Conservation (phyloP, 2,888 invertebrate genomes). For the Pyralis farinalis region DNA sequence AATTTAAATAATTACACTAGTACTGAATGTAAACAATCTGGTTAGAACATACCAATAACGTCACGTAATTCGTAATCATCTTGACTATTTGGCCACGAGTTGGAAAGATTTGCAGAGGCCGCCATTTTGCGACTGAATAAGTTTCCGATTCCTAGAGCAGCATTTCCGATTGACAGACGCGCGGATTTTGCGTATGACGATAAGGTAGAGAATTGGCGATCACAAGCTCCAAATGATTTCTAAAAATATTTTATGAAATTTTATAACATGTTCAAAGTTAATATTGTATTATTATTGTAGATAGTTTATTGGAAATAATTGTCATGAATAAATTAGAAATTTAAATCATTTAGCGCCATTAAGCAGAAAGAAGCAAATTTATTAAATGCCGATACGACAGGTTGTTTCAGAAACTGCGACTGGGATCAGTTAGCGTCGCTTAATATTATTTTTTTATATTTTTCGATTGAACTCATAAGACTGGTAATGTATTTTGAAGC, state of each 20-base stretch:
- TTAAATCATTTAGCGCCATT: too few relatives aligned
- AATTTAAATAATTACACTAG: conserved; percentile 4
- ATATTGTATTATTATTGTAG: too few relatives aligned
- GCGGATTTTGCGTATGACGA: conserved; percentile 65
- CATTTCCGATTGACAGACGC: conserved; percentile 45
- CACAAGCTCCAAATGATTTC: conserved; percentile 53
- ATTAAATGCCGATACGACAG: too few relatives aligned
- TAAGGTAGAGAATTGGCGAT: conserved; percentile 44
- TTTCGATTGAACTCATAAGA: too few relatives aligned
- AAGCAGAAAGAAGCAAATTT: too few relatives aligned
- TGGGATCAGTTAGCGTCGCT: too few relatives aligned
- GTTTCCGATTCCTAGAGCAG: conserved; percentile 45
- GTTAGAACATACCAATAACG: conserved; percentile 89
- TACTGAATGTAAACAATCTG: not conserved
- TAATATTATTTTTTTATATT: too few relatives aligned
- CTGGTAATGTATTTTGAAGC: too few relatives aligned
- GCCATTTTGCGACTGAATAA: conserved; percentile 70
- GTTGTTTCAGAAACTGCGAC: too few relatives aligned
- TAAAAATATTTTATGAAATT: conserved; percentile 20
- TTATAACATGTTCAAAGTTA: too few relatives aligned
- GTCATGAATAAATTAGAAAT: too few relatives aligned
- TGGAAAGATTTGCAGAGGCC: conserved; percentile 51
- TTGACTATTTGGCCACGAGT: conserved; percentile 93
- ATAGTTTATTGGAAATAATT: too few relatives aligned
- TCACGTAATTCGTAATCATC: conserved; percentile 96